A percentile compares a stretch with the other conserved stretches of the same genome.
Evolutionary conservation across 2,113 vertebrate genomes (phyloP).

Genomic region (Tachycineta bicolor): DNA sequence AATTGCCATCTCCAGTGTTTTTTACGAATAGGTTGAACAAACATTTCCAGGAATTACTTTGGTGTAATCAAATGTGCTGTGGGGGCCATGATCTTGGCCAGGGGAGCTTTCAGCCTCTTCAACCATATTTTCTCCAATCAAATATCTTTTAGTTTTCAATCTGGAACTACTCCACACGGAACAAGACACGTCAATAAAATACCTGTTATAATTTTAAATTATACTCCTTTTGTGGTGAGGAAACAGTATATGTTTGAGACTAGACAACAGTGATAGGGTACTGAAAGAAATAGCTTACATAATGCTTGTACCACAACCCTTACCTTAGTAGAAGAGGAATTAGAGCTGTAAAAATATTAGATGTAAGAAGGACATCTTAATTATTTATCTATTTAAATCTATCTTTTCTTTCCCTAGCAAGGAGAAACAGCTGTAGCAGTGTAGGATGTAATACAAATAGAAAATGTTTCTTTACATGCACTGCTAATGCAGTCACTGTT

Average conservation of each 20-base stretch:
- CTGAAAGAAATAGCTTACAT: not conserved
- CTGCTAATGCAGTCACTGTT: not conserved
- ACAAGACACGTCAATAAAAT: not conserved
- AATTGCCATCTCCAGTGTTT: not conserved
- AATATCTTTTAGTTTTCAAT: not conserved
- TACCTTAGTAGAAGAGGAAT: not conserved
- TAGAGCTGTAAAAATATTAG: not conserved
- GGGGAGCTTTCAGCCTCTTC: not conserved
- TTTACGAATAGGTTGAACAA: conserved; percentile 11
- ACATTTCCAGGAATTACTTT: conserved; percentile 30
- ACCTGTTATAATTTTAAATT: not conserved
- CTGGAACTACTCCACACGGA: not conserved
- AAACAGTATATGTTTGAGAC: not conserved
- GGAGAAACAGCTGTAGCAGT: not conserved
- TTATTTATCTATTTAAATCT: not conserved
- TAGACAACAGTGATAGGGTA: not conserved
- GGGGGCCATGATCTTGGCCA: not conserved
- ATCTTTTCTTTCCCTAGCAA: not conserved
- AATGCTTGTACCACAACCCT: not conserved
- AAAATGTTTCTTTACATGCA: not conserved
- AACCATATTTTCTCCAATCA: not conserved
- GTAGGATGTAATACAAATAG: not conserved
- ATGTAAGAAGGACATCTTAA: not conserved
- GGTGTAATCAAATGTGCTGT: not conserved
- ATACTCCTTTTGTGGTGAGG: not conserved